Conservation (phyloP, 2,888 invertebrate genomes). For the Eupeodes luniger region DNA sequence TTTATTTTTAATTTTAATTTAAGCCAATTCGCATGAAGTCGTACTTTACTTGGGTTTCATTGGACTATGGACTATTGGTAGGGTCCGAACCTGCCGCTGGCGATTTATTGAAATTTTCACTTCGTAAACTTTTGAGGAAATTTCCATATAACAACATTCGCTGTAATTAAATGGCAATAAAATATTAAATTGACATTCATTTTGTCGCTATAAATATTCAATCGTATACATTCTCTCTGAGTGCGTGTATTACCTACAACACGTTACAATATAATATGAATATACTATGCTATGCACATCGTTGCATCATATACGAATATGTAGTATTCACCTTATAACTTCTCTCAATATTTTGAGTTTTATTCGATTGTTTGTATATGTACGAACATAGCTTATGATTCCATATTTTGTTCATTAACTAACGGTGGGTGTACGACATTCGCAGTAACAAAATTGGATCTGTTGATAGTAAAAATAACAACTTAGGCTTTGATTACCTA, state of each 20-base stretch:
- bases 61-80: background rate
- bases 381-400: constrained; percentile 46
- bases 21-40: constrained; percentile 61
- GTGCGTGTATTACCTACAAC: constrained; percentile 27
- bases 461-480: too few species aligned
- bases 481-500: too few species aligned
- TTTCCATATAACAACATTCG: constrained; percentile 71
- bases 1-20: constrained; percentile 38
- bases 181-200: constrained; percentile 72
- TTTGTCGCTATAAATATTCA: constrained; percentile 73
- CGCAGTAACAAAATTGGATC: background rate
- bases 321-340: background rate
- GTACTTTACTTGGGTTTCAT: background rate
- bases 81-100: constrained; percentile 6
- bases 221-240: constrained; percentile 42
- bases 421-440: background rate
- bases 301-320: background rate
- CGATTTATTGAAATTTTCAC: constrained; percentile 45
- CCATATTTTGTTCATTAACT: constrained; percentile 38
- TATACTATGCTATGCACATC: background rate
- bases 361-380: constrained; percentile 47
- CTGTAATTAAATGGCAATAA: constrained; percentile 74
- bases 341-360: background rate
- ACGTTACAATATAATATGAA: background rate
- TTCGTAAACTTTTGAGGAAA: constrained; percentile 69